Evolutionary conservation across 53 echinoderm and acorn worm species (phyloP).

Genomic region (Echinarachnius parma): DNA sequence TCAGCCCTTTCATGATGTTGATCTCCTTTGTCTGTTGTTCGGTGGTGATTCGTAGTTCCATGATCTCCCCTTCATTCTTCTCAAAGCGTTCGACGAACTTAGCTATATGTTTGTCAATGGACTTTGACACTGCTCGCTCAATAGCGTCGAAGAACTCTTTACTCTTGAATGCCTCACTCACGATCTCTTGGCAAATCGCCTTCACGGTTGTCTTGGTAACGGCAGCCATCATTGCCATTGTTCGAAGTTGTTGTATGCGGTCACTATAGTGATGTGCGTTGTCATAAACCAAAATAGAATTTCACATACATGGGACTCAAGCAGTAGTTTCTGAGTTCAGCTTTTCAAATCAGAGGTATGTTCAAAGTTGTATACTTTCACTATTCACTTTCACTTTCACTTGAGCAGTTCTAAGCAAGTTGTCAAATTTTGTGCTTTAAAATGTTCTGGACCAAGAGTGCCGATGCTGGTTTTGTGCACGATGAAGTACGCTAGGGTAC

Average conservation of each 20-base stretch:
- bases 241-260: neutral
- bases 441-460: too few species aligned
- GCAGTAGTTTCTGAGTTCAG: neutral
- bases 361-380: too few species aligned
- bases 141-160: neutral
- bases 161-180: neutral
- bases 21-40: neutral
- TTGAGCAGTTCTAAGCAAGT: too few species aligned
- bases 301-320: neutral
- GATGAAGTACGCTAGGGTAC: too few species aligned
- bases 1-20: neutral
- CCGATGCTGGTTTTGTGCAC: too few species aligned
- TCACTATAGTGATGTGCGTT: neutral
- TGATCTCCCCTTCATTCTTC: neutral
- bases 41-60: neutral
- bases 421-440: too few species aligned
- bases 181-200: neutral
- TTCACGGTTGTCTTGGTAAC: neutral
- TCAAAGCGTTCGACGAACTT: neutral
- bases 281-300: neutral
- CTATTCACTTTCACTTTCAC: too few species aligned
- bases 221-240: too few species aligned
- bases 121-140: neutral
- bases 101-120: neutral
- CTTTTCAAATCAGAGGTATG: too few species aligned